Percentiles rank a stretch among this genome's conserved stretches.
These are phyloP conservation scores for Sylvia atricapilla DNA, from an alignment of 2,113 vertebrate species.

Conservation along the genomic window DNA sequence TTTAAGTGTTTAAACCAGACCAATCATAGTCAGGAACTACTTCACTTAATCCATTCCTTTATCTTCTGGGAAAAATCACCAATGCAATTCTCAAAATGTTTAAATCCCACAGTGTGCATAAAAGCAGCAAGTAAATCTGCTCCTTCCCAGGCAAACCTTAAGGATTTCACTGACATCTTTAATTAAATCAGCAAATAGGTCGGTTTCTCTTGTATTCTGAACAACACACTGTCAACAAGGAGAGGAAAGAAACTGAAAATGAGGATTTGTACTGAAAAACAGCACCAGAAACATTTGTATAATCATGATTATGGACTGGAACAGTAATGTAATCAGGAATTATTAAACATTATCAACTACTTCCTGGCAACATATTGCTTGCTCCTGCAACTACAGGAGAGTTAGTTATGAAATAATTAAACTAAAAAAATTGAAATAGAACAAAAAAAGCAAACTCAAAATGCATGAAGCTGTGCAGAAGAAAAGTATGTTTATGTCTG, in stretches of 20 bases:
- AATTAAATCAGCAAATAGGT: constrained; percentile 70
- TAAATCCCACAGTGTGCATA: constrained; percentile 61
- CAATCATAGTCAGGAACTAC: constrained; percentile 64
- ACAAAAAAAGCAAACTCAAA: background rate
- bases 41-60: constrained; percentile 66
- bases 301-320: constrained; percentile 55
- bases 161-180: constrained; percentile 64
- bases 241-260: constrained; percentile 37
- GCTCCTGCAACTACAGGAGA: background rate
- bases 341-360: constrained; percentile 54
- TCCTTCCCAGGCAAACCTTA: constrained; percentile 54
- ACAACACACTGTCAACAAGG: constrained; percentile 45
- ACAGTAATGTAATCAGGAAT: constrained; percentile 56
- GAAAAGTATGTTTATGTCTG: background rate
- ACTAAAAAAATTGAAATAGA: background rate
- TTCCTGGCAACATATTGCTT: constrained; percentile 50
- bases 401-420: constrained; percentile 53
- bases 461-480: background rate
- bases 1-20: constrained; percentile 65
- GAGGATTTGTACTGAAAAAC: constrained; percentile 62
- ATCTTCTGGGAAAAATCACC: constrained; percentile 66
- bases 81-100: constrained; percentile 63
- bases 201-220: constrained; percentile 49
- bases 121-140: constrained; percentile 64
- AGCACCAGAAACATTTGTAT: constrained; percentile 63